Conservation (phyloP, 2,888 invertebrate genomes). For the Mythimna lalbum region DNA sequence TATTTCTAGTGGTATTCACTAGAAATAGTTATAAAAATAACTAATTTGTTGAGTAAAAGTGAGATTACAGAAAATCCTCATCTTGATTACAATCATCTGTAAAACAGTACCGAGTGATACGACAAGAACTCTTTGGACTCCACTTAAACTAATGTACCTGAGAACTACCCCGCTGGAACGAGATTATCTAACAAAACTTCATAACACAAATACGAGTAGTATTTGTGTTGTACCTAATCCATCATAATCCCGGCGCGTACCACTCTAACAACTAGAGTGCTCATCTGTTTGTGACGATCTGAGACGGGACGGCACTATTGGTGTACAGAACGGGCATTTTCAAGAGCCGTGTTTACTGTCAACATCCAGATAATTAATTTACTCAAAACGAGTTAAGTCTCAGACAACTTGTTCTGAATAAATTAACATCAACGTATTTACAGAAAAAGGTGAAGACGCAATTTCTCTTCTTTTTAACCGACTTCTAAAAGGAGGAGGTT, state of each 20-base stretch:
- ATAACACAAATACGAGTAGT: conserved; percentile 26
- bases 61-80: background rate
- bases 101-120: background rate
- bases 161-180: background rate
- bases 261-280: conserved; percentile 3
- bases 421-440: background rate
- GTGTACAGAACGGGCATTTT: background rate
- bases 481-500: no score
- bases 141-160: background rate
- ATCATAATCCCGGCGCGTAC: conserved; percentile 1
- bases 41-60: background rate
- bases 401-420: background rate
- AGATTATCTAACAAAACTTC: conserved; percentile 7
- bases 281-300: conserved; percentile 30
- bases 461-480: no score
- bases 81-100: background rate
- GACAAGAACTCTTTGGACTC: background rate
- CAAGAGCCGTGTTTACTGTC: background rate
- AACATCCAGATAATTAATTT: background rate
- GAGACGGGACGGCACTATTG: background rate
- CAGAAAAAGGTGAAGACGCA: background rate
- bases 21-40: no score
- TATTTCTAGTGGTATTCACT: no score
- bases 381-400: background rate
- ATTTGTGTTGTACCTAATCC: conserved; percentile 36